Evolutionary conservation across 2,113 vertebrate species (phyloP).

Genomic region (Dendropsophus ebraccatus): DNA sequence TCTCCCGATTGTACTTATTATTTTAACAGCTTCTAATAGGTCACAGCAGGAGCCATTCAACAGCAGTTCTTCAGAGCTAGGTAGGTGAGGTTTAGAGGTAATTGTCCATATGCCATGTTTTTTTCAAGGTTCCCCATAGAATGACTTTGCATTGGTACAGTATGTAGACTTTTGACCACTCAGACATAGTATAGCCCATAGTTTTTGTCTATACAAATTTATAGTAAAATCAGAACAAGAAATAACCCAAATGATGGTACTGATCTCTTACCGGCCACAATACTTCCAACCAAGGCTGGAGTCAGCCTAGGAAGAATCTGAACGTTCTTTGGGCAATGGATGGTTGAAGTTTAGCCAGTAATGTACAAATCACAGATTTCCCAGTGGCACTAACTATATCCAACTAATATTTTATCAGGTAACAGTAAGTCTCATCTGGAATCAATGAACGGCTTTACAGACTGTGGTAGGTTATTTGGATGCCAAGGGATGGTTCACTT

Average conservation of each 20-base stretch:
- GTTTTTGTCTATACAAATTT: too few species aligned
- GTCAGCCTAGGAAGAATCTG: background rate
- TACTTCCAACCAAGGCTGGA: background rate
- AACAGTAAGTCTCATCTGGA: background rate
- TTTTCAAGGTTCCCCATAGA: background rate
- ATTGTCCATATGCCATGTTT: too few species aligned
- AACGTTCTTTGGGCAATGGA: background rate
- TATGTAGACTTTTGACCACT: background rate
- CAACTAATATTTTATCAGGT: slow-evolving; percentile 11
- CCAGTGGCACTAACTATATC: background rate
- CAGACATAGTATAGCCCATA: too few species aligned
- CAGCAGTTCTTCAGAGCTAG: slow-evolving; percentile 45
- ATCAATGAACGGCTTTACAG: background rate
- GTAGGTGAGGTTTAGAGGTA: slow-evolving; percentile 32
- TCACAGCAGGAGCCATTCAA: slow-evolving; percentile 18
- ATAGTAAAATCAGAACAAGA: too few species aligned
- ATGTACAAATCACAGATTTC: too few species aligned
- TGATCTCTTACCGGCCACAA: background rate
- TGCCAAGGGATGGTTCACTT: background rate
- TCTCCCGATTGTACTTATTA: background rate
- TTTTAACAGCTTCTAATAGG: slow-evolving; percentile 44
- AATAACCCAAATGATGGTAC: too few species aligned
- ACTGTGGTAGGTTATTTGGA: background rate
- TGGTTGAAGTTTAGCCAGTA: too few species aligned
- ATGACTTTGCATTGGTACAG: background rate